Base-by-base conservation (phyloP, 2,113 vertebrate species). In the Clarias gariepinus region DNA sequence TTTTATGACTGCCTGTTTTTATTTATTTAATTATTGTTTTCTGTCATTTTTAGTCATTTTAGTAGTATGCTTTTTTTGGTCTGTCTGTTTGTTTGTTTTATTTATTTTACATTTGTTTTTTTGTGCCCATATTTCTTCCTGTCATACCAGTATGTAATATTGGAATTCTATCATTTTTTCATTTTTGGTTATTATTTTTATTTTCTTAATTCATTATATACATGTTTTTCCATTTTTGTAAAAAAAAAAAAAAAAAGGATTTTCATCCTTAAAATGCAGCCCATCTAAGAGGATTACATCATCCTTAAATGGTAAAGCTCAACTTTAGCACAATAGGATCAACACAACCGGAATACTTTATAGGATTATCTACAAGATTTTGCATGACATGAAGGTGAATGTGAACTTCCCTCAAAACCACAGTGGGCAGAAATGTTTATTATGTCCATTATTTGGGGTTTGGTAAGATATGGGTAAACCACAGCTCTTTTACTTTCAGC, bases 251-350 rank as follows among this genome's bases (percentile, higher is more conserved):
- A 47, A 47, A 47, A 47, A 47, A 47, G 4, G 3, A 85, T 85
- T 88, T 55, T 71, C 55, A 82, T 79, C 30, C n/a, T 60, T 47
- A 66, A 82, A 86, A 86, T 74, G 60, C 23, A 41, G 63, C 83
- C 55, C 36, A 33, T 23, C 30, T 81, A 84, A 73, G 55, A 60
- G 61, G 81, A 86, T 89, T 86, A 86, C 58, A n/a, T 58, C 58
- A 12, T 63, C 82, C 52, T 13, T 81, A 52, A 47, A 85, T 13
- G 82, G 58, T 85, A 57, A 57, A 36, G 47, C 69, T 85, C 57
- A 63, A 63, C 33, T 53, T 55, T 64, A 81, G 69, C 73, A 69
- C 52, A 73, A 81, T 9, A 52, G 53, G 36, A 64, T 30, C 23
- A 57, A n/a, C 66, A 66, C 7, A 53, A 66, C 23, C 55, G 30